phyloP scores from a whole-genome alignment of 2,113 vertebrate species.

The Hystrix cristata region DNA sequence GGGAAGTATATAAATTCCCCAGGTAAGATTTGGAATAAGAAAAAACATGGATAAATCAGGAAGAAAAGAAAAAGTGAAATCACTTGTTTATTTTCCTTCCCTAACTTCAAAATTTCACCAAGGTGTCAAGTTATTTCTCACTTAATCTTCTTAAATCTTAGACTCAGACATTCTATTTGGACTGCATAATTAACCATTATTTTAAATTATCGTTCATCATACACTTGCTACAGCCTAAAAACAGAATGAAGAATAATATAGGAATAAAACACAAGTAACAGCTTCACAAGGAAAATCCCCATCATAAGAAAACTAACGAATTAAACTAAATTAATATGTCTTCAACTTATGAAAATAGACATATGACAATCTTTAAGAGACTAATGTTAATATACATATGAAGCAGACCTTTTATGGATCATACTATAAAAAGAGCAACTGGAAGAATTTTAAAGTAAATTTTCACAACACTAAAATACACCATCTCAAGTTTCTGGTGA shows the following conservation, averaged over 20 bases:
- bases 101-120: slow-evolving; percentile 31
- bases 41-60: background rate
- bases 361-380: background rate
- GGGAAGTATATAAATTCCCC: background rate
- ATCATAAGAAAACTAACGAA: background rate
- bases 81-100: background rate
- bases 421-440: background rate
- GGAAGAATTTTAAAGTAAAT: background rate
- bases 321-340: background rate
- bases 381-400: background rate
- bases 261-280: background rate
- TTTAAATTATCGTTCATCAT: slow-evolving; percentile 26
- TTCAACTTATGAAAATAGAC: background rate
- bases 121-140: background rate
- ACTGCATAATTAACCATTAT: slow-evolving; percentile 6
- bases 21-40: background rate
- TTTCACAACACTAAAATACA: background rate
- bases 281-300: background rate
- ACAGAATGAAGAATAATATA: background rate
- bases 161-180: background rate
- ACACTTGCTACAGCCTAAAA: background rate
- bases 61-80: background rate
- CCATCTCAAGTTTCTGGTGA: background rate
- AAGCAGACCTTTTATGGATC: background rate
- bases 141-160: slow-evolving; percentile 4